Conservation (phyloP, 2,797 vertebrate species). For the Lutjanus argentimaculatus region DNA sequence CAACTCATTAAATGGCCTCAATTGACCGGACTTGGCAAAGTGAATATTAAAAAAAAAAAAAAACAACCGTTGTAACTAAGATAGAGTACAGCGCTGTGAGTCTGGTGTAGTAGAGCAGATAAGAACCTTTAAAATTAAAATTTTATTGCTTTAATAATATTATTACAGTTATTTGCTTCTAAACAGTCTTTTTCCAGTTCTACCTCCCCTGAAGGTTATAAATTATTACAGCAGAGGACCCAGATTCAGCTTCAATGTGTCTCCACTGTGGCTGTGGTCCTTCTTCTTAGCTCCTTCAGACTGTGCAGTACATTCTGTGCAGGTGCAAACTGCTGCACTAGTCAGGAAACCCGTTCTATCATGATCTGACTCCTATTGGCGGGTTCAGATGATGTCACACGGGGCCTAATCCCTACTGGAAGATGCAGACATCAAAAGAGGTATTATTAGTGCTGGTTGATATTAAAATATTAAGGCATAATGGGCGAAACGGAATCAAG, state of each 20-base stretch:
- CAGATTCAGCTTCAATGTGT: not conserved
- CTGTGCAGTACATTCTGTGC: slow-evolving; percentile 18
- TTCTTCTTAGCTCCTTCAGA: not conserved
- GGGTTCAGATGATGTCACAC: slow-evolving; percentile 19
- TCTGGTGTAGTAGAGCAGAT: not conserved
- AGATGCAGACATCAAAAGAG: slow-evolving; percentile 34
- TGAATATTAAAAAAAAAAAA: not conserved
- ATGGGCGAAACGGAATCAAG: not conserved
- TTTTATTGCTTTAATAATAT: slow-evolving; percentile 42
- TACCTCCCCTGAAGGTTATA: slow-evolving; percentile 12
- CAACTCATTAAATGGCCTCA: slow-evolving; percentile 8
- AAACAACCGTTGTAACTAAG: no score
- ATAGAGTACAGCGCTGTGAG: not conserved
- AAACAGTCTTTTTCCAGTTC: slow-evolving; percentile 8
- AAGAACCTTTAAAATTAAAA: not conserved
- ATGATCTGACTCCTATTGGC: slow-evolving; percentile 18
- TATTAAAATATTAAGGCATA: slow-evolving; percentile 55
- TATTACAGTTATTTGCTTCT: not conserved
- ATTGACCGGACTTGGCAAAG: slow-evolving; percentile 55
- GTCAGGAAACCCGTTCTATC: not conserved
- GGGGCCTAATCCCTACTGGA: slow-evolving; percentile 14
- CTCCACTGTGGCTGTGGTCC: not conserved
- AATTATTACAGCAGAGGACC: slow-evolving; percentile 28
- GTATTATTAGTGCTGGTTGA: slow-evolving; percentile 60
- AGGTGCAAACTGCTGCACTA: slow-evolving; percentile 22